These are phyloP conservation scores for Scartelaos histophorus DNA, from an alignment of 2,113 vertebrate genomes.

Conservation along the genomic window DNA sequence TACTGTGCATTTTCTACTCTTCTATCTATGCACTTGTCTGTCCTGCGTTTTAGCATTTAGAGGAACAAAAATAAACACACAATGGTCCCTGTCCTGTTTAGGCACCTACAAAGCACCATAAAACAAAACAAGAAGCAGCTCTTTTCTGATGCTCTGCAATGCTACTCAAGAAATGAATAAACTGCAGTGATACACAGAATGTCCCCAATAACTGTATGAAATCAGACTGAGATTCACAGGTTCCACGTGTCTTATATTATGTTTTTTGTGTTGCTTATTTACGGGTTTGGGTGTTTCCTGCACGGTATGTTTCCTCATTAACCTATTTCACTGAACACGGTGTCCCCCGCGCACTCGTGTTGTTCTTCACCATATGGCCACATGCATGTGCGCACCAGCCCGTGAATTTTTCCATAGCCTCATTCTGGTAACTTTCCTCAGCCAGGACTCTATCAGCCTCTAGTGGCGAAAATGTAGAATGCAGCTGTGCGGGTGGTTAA, in stretches of 20 bases:
- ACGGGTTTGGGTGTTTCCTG: not conserved
- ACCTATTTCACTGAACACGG: not conserved
- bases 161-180: too few species aligned
- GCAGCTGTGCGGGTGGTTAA: not conserved
- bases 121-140: too few species aligned
- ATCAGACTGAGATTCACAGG: not conserved
- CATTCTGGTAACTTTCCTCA: conserved; percentile 43
- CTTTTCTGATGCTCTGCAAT: too few species aligned
- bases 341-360: conserved; percentile 11
- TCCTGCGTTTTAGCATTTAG: not conserved
- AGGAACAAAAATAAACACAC: too few species aligned
- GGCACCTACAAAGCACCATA: too few species aligned
- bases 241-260: too few species aligned
- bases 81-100: too few species aligned
- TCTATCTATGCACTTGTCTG: too few species aligned
- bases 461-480: conserved; percentile 53
- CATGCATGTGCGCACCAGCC: not conserved
- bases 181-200: not conserved
- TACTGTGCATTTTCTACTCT: too few species aligned
- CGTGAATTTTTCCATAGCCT: conserved; percentile 50
- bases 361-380: not conserved
- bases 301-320: not conserved
- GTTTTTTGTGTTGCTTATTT: not conserved
- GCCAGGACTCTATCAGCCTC: conserved; percentile 50
- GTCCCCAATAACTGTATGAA: too few species aligned